phyloP scores from a whole-genome alignment of 2,113 vertebrate species.

The Pelvicachromis taeniatus region DNA sequence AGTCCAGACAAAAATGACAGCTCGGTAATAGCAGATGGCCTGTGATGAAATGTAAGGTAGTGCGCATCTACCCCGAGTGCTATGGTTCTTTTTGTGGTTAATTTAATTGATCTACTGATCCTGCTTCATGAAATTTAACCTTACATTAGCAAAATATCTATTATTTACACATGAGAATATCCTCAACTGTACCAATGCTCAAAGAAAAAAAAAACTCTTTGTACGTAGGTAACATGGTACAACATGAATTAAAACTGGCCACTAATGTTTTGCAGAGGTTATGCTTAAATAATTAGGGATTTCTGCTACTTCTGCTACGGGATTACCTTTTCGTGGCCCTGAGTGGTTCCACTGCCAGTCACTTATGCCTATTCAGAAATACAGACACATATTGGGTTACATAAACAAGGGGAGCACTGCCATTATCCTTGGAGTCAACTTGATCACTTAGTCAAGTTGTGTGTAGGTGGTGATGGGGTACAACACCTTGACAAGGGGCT shows the following conservation, averaged over 20 bases:
- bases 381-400: constrained; percentile 71
- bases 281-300: constrained; percentile 5
- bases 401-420: constrained; percentile 39
- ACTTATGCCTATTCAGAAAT: constrained; percentile 73
- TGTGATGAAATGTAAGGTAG: neutral
- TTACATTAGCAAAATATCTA: constrained; percentile 13
- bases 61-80: constrained; percentile 11
- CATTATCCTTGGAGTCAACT: neutral
- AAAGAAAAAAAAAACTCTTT: neutral
- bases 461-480: neutral
- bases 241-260: constrained; percentile 39
- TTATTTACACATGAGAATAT: neutral
- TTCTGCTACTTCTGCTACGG: constrained; percentile 50
- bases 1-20: neutral
- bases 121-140: constrained; percentile 68
- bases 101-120: constrained; percentile 60
- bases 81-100: constrained; percentile 27
- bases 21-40: neutral
- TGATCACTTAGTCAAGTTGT: neutral
- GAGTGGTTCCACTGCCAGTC: constrained; percentile 75
- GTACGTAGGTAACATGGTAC: neutral
- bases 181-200: neutral
- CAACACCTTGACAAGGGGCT: neutral
- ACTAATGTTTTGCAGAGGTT: constrained; percentile 18
- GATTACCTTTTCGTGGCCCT: constrained; percentile 73